Conservation (phyloP, 1,140 invertebrate genomes). For the Vanessa atalanta region DNA sequence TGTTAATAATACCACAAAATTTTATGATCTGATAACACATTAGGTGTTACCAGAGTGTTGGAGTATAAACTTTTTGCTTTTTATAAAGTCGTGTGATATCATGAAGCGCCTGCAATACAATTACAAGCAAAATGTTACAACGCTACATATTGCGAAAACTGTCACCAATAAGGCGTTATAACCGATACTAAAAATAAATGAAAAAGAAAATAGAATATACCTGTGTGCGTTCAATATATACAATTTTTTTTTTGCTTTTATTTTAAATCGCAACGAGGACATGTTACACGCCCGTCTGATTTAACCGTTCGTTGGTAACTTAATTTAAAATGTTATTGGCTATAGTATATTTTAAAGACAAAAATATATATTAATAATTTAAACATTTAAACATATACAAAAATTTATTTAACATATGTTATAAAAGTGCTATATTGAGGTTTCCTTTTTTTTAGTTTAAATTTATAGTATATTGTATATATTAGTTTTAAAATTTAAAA, state of each 20-base stretch:
- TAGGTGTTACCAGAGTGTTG: no score
- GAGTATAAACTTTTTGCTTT: no score
- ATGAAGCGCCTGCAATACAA: slow-evolving; percentile 68
- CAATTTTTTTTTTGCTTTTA: slow-evolving; percentile 27
- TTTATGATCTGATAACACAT: no score
- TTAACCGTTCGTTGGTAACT: slow-evolving; percentile 24
- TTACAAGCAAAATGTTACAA: slow-evolving; percentile 64
- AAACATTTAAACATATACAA: no score
- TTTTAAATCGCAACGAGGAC: slow-evolving; percentile 26
- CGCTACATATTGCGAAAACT: slow-evolving; percentile 70
- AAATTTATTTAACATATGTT: no score
- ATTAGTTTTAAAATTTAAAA: no score
- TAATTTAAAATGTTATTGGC: slow-evolving; percentile 25
- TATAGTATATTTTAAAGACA: neutral
- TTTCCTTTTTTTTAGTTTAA: no score
- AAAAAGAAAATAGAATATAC: slow-evolving; percentile 46
- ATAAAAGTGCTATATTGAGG: no score
- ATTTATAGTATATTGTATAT: no score
- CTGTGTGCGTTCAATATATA: slow-evolving; percentile 45
- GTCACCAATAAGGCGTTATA: slow-evolving; percentile 60
- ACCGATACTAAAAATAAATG: slow-evolving; percentile 50
- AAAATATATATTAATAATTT: neutral
- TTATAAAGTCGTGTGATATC: neutral
- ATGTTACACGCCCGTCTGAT: slow-evolving; percentile 24
- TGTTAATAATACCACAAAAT: no score